phyloP scores from a whole-genome alignment of 2,797 vertebrate species.

The Hapalemur alaotrensis region DNA sequence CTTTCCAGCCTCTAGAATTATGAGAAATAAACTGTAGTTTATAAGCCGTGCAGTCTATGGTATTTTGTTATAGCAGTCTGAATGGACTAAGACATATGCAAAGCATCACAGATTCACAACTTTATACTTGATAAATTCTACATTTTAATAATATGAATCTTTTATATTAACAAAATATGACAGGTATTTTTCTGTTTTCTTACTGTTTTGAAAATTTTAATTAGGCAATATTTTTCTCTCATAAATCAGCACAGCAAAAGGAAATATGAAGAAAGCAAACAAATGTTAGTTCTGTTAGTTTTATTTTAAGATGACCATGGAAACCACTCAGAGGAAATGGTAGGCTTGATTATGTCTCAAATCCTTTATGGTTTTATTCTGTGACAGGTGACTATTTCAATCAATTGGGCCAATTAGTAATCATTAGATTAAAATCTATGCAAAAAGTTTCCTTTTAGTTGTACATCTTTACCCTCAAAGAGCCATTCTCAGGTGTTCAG shows the following conservation, averaged over 20 bases:
- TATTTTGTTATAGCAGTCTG: background rate
- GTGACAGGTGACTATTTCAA: background rate
- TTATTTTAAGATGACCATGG: background rate
- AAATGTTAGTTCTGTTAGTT: background rate
- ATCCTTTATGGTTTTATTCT: background rate
- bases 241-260: background rate
- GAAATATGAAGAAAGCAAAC: background rate
- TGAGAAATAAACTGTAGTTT: background rate
- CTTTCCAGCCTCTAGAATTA: background rate
- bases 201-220: background rate
- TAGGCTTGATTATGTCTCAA: background rate
- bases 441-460: background rate
- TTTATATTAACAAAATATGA: background rate
- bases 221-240: background rate
- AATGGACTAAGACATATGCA: background rate
- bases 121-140: background rate
- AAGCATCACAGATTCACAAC: background rate
- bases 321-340: background rate
- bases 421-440: background rate
- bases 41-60: background rate
- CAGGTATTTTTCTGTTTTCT: background rate
- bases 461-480: background rate
- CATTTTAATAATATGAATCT: background rate
- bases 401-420: background rate
- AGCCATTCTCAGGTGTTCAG: background rate